phyloP scores from a whole-genome alignment of 2,113 vertebrate species.

The Mohoua ochrocephala region DNA sequence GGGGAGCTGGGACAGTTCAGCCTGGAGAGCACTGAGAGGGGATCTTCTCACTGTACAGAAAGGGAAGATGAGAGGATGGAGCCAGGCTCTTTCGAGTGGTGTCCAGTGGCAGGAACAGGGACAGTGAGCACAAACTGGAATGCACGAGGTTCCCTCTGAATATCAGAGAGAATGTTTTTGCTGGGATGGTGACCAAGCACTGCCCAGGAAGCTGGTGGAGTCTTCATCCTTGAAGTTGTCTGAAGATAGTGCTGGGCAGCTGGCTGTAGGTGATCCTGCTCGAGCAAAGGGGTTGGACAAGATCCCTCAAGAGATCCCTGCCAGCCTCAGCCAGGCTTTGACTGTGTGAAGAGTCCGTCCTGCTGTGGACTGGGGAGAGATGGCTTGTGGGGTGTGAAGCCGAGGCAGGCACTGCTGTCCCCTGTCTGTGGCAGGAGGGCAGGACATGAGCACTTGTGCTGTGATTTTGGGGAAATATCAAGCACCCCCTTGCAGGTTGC shows the following conservation, averaged over 20 bases:
- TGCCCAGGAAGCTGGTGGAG: neutral
- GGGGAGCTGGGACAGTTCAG: neutral
- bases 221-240: neutral
- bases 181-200: neutral
- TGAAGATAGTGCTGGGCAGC: neutral
- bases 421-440: neutral
- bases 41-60: neutral
- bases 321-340: neutral
- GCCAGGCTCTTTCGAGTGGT: neutral
- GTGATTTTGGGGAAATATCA: neutral
- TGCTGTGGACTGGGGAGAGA: neutral
- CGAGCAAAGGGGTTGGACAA: neutral
- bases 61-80: neutral
- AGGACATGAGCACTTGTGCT: neutral
- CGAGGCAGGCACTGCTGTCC: rapidly evolving
- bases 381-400: neutral
- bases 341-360: neutral
- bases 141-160: neutral
- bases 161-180: neutral
- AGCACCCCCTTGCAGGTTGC: neutral
- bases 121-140: neutral
- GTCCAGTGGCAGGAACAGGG: neutral
- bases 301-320: neutral
- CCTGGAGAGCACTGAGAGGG: neutral
- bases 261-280: neutral